phyloP scores from a whole-genome alignment of 2,888 invertebrate species.

The Embidobia sp. region DNA sequence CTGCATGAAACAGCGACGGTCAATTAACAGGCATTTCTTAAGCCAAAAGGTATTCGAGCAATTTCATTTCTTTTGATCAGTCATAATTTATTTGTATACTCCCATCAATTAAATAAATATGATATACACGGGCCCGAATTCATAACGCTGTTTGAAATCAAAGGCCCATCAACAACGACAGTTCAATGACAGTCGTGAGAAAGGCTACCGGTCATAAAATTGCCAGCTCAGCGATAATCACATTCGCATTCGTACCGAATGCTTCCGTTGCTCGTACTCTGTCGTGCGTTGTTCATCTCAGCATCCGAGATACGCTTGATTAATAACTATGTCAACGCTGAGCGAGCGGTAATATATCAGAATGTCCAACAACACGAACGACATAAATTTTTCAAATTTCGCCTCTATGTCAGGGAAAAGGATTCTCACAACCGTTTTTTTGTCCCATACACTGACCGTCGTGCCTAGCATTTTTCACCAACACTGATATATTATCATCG shows the following conservation, averaged over 20 bases:
- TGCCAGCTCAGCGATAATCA: conserved; percentile 60
- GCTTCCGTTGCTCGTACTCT: conserved; percentile 56
- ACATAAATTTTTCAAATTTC: conserved; percentile 67
- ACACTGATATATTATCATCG: conserved; percentile 59
- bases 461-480: conserved; percentile 54
- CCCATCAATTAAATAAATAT: conserved; percentile 38
- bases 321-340: conserved; percentile 68
- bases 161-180: conserved; percentile 39
- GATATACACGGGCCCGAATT: conserved; percentile 15
- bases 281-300: conserved; percentile 61
- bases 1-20: background rate
- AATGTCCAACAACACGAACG: conserved; percentile 66
- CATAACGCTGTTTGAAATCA: conserved; percentile 21
- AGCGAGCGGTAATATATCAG: conserved; percentile 67
- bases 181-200: conserved; percentile 63
- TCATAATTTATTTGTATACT: background rate
- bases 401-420: conserved; percentile 58
- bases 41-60: conserved; percentile 11
- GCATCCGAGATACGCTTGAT: conserved; percentile 71
- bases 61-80: background rate
- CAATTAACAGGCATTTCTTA: conserved; percentile 7
- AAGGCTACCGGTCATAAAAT: conserved; percentile 63
- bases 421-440: conserved; percentile 51
- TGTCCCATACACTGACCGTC: conserved; percentile 16
- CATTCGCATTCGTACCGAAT: conserved; percentile 52